These are phyloP conservation scores for Donacobius atricapilla DNA, from an alignment of 2,113 vertebrate species.

Conservation along the genomic window DNA sequence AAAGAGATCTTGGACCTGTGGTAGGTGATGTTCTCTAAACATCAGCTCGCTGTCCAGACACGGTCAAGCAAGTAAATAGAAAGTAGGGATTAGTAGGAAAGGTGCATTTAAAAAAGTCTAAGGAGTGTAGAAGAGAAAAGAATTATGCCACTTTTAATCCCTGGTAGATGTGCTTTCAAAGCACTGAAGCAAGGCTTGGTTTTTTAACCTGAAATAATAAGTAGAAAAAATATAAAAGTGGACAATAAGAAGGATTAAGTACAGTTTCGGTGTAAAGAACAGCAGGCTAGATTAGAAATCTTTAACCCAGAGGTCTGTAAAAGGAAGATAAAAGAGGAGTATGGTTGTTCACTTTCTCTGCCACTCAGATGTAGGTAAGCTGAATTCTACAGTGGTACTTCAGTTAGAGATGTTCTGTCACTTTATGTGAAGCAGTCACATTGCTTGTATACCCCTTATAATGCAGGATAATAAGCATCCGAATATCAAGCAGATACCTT, in stretches of 20 bases:
- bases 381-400: background rate
- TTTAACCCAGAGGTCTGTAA: background rate
- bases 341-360: background rate
- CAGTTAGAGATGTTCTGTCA: background rate
- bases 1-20: background rate
- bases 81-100: background rate
- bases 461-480: background rate
- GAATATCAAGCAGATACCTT: background rate
- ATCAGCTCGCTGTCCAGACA: background rate
- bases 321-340: background rate
- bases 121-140: background rate
- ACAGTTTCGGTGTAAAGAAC: background rate
- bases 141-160: background rate
- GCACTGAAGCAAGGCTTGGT: background rate
- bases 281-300: background rate
- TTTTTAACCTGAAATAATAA: background rate
- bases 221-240: background rate
- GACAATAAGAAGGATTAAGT: background rate
- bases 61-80: background rate
- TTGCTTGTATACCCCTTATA: background rate
- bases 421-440: background rate
- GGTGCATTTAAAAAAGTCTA: background rate
- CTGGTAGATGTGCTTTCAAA: background rate
- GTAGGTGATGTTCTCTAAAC: background rate
- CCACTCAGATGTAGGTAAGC: background rate